phyloP scores from a whole-genome alignment of 35 echinoderm and acorn worm genomes.

The Apostichopus parvimensis region DNA sequence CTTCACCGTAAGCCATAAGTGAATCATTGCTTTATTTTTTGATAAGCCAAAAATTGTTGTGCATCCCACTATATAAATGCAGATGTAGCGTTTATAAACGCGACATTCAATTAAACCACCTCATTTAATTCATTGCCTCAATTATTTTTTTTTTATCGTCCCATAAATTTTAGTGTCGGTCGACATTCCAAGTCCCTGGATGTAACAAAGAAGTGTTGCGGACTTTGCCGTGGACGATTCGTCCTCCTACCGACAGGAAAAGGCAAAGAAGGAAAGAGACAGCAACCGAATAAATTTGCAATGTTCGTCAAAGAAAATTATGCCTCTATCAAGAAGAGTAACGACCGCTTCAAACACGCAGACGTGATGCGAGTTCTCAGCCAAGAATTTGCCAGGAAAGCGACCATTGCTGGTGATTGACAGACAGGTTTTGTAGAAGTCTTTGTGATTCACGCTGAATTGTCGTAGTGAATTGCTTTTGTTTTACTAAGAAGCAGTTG shows the following conservation, averaged over 20 bases:
- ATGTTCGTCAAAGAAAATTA: slow-evolving; percentile 97
- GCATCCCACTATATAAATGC: no score
- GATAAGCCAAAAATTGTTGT: no score
- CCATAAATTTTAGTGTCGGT: slow-evolving; percentile 72
- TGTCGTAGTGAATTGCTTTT: no score
- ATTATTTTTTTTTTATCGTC: no score
- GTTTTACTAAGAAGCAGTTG: no score
- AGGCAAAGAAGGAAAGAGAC: slow-evolving; percentile 61
- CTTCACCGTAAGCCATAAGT: no score
- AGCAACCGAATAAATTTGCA: slow-evolving; percentile 88
- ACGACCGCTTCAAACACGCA: slow-evolving; percentile 75
- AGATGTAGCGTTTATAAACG: no score
- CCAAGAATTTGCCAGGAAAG: slow-evolving; percentile 84
- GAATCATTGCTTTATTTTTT: no score
- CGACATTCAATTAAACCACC: no score
- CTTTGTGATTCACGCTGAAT: no score
- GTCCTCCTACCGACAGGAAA: slow-evolving; percentile 72
- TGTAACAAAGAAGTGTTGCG: slow-evolving; percentile 74
- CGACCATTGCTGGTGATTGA: slow-evolving; percentile 39
- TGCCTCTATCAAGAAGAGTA: slow-evolving; percentile 71
- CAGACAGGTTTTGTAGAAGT: no score
- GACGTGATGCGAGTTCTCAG: slow-evolving; percentile 91
- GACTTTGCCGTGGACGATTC: slow-evolving; percentile 78
- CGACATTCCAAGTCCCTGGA: slow-evolving; percentile 96
- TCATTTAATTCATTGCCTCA: no score